Evolutionary conservation across 2,888 invertebrate genomes (phyloP).

Genomic region (Eupelmus urozonus): DNA sequence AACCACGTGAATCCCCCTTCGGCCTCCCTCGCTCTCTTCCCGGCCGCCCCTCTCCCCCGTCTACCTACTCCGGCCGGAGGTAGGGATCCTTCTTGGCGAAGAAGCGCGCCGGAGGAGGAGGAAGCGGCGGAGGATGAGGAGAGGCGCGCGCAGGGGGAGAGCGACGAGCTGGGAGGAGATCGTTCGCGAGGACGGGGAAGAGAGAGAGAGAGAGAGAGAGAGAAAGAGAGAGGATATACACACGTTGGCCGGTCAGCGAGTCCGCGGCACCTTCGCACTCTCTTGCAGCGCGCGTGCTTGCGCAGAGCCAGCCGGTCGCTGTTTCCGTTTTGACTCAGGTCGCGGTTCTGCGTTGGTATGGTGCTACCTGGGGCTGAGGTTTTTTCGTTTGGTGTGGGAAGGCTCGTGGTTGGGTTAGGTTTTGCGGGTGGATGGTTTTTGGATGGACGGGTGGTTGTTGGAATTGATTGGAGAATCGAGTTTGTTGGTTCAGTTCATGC

Average conservation of each 20-base stretch:
- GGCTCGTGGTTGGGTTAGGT: too few relatives aligned
- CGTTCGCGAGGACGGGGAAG: conserved; percentile 25
- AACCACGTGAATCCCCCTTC: conserved; percentile 65
- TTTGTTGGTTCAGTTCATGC: too few relatives aligned
- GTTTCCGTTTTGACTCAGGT: conserved; percentile 67
- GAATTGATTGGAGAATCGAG: too few relatives aligned
- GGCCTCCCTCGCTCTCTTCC: conserved; percentile 63
- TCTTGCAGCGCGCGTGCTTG: conserved; percentile 61
- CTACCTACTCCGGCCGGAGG: conserved; percentile 49
- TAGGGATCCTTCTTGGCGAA: conserved; percentile 59
- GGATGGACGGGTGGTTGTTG: too few relatives aligned
- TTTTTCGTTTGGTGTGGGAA: too few relatives aligned
- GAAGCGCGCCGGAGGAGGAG: conserved; percentile 51
- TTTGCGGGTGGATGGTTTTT: too few relatives aligned
- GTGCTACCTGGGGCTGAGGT: too few relatives aligned
- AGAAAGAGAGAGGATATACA: conserved; percentile 50
- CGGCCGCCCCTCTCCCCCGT: conserved; percentile 58
- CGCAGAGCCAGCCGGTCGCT: conserved; percentile 60
- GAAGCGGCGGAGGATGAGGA: conserved; percentile 32
- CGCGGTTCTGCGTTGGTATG: conserved; percentile 63
- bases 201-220: conserved; percentile 45
- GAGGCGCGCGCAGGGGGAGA: conserved; percentile 21
- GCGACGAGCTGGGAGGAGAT: not conserved
- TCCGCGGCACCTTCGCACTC: conserved; percentile 68
- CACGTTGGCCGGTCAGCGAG: conserved; percentile 57